phyloP scores from a whole-genome alignment of 53 echinoderm and acorn worm genomes.

The Apostichopus leukothele region DNA sequence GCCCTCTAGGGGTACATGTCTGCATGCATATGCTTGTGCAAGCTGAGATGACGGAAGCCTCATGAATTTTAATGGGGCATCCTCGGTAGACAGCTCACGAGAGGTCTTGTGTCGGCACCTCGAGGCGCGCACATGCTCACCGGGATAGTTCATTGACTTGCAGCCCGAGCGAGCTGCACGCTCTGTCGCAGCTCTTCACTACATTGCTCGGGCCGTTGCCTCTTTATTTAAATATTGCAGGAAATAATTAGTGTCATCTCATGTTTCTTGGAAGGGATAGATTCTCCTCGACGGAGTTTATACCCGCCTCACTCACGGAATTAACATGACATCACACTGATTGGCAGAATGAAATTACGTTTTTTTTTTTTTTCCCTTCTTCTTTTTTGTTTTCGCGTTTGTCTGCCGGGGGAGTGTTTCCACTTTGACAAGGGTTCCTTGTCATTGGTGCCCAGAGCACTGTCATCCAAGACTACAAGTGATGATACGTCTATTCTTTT shows the following conservation, averaged over 20 bases:
- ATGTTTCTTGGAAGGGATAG: constrained; percentile 30
- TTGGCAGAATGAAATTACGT: constrained; percentile 24
- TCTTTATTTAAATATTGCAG: constrained; percentile 39
- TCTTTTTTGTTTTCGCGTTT: neutral
- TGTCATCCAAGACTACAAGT: constrained; percentile 12
- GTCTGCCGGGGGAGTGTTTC: neutral
- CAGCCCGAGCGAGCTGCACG: neutral
- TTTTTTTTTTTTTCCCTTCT: neutral
- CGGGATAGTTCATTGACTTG: constrained; percentile 36
- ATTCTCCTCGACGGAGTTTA: constrained; percentile 18
- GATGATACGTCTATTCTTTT: constrained; percentile 1
- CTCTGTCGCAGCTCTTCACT: neutral
- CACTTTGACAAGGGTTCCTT: constrained; percentile 4
- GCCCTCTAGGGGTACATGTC: constrained; percentile 50
- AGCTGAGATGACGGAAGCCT: constrained; percentile 42
- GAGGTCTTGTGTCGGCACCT: constrained; percentile 46
- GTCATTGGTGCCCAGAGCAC: constrained; percentile 32
- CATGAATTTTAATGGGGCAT: constrained; percentile 52
- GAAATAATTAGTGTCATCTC: constrained; percentile 52
- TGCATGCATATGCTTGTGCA: constrained; percentile 33
- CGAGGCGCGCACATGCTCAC: constrained; percentile 42
- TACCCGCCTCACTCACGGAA: constrained; percentile 24
- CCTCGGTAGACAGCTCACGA: constrained; percentile 46
- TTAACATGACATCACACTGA: constrained; percentile 17
- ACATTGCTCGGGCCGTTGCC: constrained; percentile 1